Evolutionary conservation across 2,797 vertebrate genomes (phyloP).

Genomic region (Erethizon dorsatum): DNA sequence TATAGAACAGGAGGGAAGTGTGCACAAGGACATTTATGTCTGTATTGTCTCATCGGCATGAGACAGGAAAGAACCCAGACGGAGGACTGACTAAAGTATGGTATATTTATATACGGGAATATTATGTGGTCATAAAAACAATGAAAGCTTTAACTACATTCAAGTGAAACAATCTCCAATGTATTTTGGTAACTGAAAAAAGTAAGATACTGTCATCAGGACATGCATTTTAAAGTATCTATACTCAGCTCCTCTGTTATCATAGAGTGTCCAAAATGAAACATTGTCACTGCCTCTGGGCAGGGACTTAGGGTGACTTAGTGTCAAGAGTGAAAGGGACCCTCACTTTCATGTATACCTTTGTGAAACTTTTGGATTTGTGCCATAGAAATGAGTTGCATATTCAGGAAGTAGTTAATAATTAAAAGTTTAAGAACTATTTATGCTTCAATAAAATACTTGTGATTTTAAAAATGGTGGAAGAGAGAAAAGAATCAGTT

Average conservation of each 20-base stretch:
- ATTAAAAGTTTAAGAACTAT: background rate
- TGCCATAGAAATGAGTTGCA: background rate
- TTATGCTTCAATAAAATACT: background rate
- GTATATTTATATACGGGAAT: background rate
- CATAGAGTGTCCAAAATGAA: background rate
- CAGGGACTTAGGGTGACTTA: background rate
- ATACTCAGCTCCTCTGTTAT: background rate
- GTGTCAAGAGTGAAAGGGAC: background rate
- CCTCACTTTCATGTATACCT: background rate
- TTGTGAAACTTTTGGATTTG: slow-evolving; percentile 6
- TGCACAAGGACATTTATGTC: background rate
- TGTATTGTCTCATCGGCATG: background rate
- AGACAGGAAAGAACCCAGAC: background rate
- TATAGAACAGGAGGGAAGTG: background rate
- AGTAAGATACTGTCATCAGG: background rate
- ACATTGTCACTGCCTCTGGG: background rate
- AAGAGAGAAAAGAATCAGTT: background rate
- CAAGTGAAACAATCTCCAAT: background rate
- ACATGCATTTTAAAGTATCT: background rate
- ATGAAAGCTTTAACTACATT: background rate
- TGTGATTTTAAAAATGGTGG: background rate
- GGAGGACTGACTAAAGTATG: background rate
- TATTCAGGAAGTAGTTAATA: background rate
- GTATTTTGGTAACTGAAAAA: background rate
- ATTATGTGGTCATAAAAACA: background rate